Percentiles rank a stretch among this genome's conserved stretches.
phyloP scores from a whole-genome alignment of 2,113 vertebrate species.

The Gracilinanus agilis region DNA sequence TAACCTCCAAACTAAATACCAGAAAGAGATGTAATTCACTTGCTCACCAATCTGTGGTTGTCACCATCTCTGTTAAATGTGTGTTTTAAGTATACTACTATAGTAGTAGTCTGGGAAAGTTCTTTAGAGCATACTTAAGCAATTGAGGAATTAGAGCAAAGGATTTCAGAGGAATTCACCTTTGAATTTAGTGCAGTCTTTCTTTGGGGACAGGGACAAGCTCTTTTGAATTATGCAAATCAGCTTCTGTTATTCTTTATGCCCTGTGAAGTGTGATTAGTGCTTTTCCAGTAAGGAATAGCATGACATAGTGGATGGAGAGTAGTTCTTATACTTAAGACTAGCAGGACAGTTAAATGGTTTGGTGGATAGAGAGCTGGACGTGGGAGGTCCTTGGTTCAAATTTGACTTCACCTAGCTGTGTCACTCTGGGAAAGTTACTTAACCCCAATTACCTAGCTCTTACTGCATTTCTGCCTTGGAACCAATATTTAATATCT shows the following conservation, averaged over 20 bases:
- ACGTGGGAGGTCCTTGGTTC: no score
- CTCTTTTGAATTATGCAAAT: not conserved
- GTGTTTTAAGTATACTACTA: not conserved
- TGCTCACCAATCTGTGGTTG: not conserved
- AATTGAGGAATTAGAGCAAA: not conserved
- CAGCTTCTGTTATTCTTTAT: fast-evolving
- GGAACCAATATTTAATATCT: no score
- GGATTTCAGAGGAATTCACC: not conserved
- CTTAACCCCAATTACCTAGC: no score
- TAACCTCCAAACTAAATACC: not conserved
- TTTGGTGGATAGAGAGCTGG: no score
- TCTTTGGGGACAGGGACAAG: not conserved
- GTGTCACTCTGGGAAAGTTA: no score
- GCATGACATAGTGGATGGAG: not conserved
- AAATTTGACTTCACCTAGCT: no score
- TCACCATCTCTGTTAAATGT: not conserved
- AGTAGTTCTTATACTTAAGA: not conserved
- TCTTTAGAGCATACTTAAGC: no score
- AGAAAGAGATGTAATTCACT: not conserved
- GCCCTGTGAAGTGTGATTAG: not conserved
- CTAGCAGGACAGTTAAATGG: no score
- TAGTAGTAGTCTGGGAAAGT: not conserved
- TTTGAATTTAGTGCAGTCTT: conserved; percentile 10
- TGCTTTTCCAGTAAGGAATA: not conserved
- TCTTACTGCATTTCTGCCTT: no score